Evolutionary conservation across 2,888 invertebrate species (phyloP).

Genomic region (Copidosoma aretas): DNA sequence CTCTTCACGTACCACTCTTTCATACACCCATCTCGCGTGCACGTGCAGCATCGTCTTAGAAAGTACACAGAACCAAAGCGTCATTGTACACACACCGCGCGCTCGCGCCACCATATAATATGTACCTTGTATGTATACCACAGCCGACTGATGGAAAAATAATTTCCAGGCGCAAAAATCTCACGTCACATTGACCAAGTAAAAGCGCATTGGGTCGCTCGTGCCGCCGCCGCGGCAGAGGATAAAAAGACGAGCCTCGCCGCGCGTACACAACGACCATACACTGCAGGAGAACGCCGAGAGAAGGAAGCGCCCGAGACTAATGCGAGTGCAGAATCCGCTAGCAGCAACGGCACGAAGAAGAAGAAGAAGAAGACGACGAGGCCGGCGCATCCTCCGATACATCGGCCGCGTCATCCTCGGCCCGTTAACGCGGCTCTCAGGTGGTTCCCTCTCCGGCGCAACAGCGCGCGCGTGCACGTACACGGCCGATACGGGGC

Average conservation of each 20-base stretch:
- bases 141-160: conserved; percentile 13
- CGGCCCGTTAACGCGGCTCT: conserved; percentile 58
- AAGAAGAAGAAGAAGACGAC: conserved; percentile 15
- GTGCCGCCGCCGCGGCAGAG: too few species aligned
- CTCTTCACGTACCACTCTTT: too few species aligned
- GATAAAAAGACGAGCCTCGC: too few species aligned
- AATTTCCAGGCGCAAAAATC: conserved; percentile 25
- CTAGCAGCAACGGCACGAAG: conserved; percentile 31
- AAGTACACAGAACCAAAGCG: too few species aligned
- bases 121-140: too few species aligned
- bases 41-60: too few species aligned
- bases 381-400: conserved; percentile 22
- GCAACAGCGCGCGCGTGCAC: conserved; percentile 14
- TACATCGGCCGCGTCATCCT: conserved; percentile 61
- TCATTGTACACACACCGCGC: too few species aligned
- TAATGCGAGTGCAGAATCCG: conserved; percentile 9
- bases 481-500: conserved; percentile 31
- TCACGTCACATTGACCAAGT: conserved; percentile 53
- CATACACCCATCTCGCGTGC: too few species aligned
- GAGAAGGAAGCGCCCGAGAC: neutral
- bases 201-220: conserved; percentile 45
- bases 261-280: too few species aligned
- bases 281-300: too few species aligned
- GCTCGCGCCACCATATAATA: too few species aligned
- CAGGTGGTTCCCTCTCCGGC: conserved; percentile 47